phyloP scores from a whole-genome alignment of 1,140 invertebrate genomes.

The Scylla paramamosain region DNA sequence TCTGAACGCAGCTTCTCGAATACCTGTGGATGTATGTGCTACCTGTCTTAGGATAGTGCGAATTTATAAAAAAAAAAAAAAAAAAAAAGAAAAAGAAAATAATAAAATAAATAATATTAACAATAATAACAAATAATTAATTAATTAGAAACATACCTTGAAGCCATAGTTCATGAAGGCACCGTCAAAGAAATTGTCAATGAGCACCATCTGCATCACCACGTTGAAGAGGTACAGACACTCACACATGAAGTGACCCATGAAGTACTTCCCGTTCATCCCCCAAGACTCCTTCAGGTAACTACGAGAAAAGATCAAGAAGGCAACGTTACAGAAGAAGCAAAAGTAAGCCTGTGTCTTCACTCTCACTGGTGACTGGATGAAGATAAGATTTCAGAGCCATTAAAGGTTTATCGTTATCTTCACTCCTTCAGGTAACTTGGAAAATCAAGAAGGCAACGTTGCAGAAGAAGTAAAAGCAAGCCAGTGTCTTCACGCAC shows the following conservation, averaged over 20 bases:
- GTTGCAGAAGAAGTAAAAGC: too few species aligned
- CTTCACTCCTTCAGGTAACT: too few species aligned
- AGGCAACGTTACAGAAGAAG: too few species aligned
- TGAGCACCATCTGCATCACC: conserved; percentile 90
- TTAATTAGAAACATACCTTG: conserved; percentile 81
- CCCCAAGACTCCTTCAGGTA: conserved; percentile 78
- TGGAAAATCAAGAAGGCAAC: too few species aligned
- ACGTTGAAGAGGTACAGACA: conserved; percentile 81
- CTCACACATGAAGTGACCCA: conserved; percentile 93
- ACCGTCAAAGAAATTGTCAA: conserved; percentile 91
- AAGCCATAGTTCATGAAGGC: conserved; percentile 93
- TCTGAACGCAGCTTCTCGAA: background rate
- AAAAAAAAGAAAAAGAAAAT: too few species aligned
- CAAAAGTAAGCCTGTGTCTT: too few species aligned
- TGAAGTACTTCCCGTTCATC: conserved; percentile 86
- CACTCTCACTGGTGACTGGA: too few species aligned
- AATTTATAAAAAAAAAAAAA: background rate
- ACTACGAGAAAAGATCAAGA: background rate
- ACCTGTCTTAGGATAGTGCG: background rate
- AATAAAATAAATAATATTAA: too few species aligned
- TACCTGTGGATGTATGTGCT: background rate
- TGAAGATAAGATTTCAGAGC: too few species aligned
- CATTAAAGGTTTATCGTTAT: too few species aligned
- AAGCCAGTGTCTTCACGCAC: too few species aligned
- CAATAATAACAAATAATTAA: too few species aligned